These are phyloP conservation scores for Megastigmus dorsalis DNA, from an alignment of 2,888 invertebrate genomes.

Conservation along the genomic window DNA sequence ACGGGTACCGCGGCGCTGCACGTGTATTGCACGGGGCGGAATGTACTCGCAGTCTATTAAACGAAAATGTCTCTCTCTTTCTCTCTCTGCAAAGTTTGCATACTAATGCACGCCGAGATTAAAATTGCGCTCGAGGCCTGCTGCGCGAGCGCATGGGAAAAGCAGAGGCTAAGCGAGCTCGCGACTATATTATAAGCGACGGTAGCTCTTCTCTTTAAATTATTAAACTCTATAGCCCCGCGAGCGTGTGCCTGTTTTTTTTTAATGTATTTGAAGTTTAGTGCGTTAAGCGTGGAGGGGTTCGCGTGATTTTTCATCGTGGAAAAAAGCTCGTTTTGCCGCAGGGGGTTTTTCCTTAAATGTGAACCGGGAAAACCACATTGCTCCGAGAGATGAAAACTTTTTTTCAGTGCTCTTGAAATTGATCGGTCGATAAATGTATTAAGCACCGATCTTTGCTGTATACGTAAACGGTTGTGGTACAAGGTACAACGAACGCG, in stretches of 20 bases:
- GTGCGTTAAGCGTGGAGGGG: too few species aligned
- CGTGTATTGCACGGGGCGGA: conserved; percentile 1
- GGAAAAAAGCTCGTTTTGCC: too few species aligned
- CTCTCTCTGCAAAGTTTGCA: conserved; percentile 30
- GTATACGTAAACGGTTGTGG: too few species aligned
- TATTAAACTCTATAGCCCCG: conserved; percentile 12
- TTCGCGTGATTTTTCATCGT: too few species aligned
- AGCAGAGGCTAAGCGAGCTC: not conserved
- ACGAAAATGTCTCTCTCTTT: conserved; percentile 24
- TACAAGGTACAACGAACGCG: too few species aligned
- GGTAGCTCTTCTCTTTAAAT: not conserved
- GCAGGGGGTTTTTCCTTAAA: too few species aligned
- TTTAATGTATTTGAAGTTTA: conserved; percentile 16
- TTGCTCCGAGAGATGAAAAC: too few species aligned
- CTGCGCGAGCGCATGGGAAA: not conserved
- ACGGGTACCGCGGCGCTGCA: not conserved
- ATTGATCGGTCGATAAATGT: too few species aligned
- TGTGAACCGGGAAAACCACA: too few species aligned
- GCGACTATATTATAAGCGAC: not conserved
- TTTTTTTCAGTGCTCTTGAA: too few species aligned
- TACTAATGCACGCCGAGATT: conserved; percentile 28
- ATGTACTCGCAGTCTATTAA: conserved; percentile 35
- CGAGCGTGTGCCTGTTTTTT: too few species aligned
- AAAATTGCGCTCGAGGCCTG: conserved; percentile 15
- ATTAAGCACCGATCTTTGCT: too few species aligned